Evolutionary conservation across 2,888 invertebrate genomes (phyloP).

Genomic region (Hypena proboscidalis): DNA sequence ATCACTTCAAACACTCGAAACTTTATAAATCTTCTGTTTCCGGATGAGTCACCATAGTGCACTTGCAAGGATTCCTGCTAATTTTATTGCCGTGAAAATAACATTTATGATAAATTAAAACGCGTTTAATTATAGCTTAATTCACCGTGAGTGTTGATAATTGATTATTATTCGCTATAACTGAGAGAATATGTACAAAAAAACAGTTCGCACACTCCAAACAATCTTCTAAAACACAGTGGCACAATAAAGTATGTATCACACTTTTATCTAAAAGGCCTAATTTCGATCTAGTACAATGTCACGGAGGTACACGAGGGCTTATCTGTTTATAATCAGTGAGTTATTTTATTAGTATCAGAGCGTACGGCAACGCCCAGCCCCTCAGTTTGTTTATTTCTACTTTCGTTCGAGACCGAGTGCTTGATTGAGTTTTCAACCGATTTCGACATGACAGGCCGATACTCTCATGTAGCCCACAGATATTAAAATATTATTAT

Average conservation of each 20-base stretch:
- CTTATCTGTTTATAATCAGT: slow-evolving; percentile 74
- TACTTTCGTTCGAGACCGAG: slow-evolving; percentile 28
- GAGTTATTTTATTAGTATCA: slow-evolving; percentile 72
- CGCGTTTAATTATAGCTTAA: slow-evolving; percentile 10
- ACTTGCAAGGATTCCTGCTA: slow-evolving; percentile 18
- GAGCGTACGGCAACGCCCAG: slow-evolving; percentile 74
- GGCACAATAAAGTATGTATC: slow-evolving; percentile 13
- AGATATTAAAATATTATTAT: not conserved
- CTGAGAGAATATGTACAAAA: slow-evolving; percentile 15
- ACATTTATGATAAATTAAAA: slow-evolving; percentile 65
- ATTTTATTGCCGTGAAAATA: slow-evolving; percentile 4
- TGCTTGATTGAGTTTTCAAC: slow-evolving; percentile 26
- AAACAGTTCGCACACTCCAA: slow-evolving; percentile 2
- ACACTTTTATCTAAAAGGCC: slow-evolving; percentile 49
- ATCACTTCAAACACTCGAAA: slow-evolving; percentile 40
- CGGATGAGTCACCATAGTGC: slow-evolving; percentile 60
- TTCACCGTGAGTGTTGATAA: slow-evolving; percentile 10
- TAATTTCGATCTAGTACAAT: slow-evolving; percentile 66
- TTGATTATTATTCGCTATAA: slow-evolving; percentile 16
- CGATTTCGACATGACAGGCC: slow-evolving; percentile 28
- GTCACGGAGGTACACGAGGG: slow-evolving; percentile 45
- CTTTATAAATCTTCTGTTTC: slow-evolving; percentile 34
- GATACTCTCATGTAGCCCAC: slow-evolving; percentile 20
- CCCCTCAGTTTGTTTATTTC: slow-evolving; percentile 66
- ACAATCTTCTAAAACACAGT: slow-evolving; percentile 21